Evolutionary conservation across 1,140 invertebrate species (phyloP).

Genomic region (Bombus sibiricus): DNA sequence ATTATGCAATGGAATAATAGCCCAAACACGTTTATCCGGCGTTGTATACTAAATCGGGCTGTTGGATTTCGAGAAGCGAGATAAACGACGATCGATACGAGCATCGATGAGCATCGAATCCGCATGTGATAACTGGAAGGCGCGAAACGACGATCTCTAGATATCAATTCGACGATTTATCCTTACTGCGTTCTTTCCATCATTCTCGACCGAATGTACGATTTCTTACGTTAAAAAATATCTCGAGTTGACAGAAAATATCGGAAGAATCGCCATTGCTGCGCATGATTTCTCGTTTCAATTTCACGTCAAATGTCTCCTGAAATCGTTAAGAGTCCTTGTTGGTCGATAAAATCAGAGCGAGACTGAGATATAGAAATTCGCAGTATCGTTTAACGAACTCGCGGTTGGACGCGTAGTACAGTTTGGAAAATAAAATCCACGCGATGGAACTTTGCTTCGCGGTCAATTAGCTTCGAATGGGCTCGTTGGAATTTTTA

Average conservation of each 20-base stretch:
- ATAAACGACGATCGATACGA: neutral
- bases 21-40: neutral
- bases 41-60: neutral
- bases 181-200: too few species aligned
- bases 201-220: too few species aligned
- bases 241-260: too few species aligned
- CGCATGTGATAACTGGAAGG: neutral
- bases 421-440: conserved; percentile 14
- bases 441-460: neutral
- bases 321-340: too few species aligned
- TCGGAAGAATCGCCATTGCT: too few species aligned
- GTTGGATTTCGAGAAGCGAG: neutral
- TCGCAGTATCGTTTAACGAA: neutral
- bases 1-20: neutral
- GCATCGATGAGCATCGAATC: neutral
- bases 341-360: too few species aligned
- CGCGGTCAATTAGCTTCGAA: conserved; percentile 15
- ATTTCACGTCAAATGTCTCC: too few species aligned
- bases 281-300: too few species aligned
- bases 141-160: neutral
- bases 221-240: too few species aligned
- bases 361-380: too few species aligned
- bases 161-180: conserved; percentile 10
- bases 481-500: conserved; percentile 10
- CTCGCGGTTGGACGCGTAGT: neutral